Evolutionary conservation across 2,113 vertebrate genomes (phyloP), one percentile per base, ranked within the genome.

Genomic region (Indicator maculatus): DNA sequence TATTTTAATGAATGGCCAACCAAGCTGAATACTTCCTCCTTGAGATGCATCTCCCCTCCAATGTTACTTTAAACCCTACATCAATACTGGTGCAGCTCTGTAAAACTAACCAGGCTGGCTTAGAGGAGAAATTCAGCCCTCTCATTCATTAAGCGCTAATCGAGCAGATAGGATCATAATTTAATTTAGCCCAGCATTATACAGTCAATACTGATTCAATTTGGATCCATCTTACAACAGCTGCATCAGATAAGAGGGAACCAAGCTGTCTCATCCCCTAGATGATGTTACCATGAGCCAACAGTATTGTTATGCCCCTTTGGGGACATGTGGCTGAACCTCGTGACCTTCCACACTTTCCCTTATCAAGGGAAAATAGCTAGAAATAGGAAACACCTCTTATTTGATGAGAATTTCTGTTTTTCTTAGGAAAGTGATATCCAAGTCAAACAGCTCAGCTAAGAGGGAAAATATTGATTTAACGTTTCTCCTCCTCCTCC

Each of bases 81-180:
- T 93, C 92, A 95, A 89, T 93, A 87, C 80, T 87, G 77, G 67
- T 83, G 18, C 33, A 88, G 83, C 93, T 96, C 81, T 95, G 93
- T 82, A 88, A 94, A 93, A 85, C 86, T 61, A 94, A 86, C 88
- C 90, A 55, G 93, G 78, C 94, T 95, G 90, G 76, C 90, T 97
- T 86, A 47, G 83, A 75, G 95, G 90, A 80, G 75, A 89, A 95
- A 96, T 95, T 93, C 93, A 92, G 84, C 81, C 88, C 47, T 0
- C 90, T 95, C 86, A 38, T 95, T 96, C 94, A 95, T 95, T 96
- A 95, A 83, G 94, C 3, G 0, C 95, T 95, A 93, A 95, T 92
- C 92, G 94, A 93, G 89, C 86, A 95, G 96, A 96, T 96, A 88
- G 94, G 95, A 95, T 93, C 95, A 87, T 96, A 96, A 96, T 97